A percentile compares a stretch with the other conserved stretches of the same genome.
Conservation (phyloP, 2,888 invertebrate species). For the Andrena flavipes region DNA sequence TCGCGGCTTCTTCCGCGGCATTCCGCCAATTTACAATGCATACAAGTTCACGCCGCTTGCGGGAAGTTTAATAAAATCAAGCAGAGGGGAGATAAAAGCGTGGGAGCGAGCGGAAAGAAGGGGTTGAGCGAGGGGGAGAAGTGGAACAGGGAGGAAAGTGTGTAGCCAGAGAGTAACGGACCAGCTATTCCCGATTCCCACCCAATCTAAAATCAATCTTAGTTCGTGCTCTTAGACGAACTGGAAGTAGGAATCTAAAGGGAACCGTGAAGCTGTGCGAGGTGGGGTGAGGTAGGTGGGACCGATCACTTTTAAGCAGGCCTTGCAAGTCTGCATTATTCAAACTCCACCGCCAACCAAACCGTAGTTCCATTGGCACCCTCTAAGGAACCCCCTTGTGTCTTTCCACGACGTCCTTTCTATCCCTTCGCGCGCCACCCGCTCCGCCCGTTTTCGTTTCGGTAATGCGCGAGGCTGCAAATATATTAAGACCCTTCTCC, state of each 20-base stretch:
- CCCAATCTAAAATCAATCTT: conserved; percentile 84
- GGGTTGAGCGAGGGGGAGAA: conserved; percentile 8
- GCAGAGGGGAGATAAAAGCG: conserved; percentile 52
- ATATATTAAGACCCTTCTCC: neutral
- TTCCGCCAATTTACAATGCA: conserved; percentile 48
- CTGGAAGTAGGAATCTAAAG: conserved; percentile 70
- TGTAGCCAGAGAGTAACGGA: conserved; percentile 64
- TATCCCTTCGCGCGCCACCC: conserved; percentile 20
- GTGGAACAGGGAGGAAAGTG: conserved; percentile 25
- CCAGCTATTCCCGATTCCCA: conserved; percentile 81
- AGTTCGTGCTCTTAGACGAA: conserved; percentile 80
- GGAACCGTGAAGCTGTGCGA: conserved; percentile 57
- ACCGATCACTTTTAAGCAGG: conserved; percentile 84
- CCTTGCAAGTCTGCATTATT: conserved; percentile 82
- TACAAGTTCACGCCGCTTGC: conserved; percentile 29
- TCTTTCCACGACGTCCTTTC: conserved; percentile 60
- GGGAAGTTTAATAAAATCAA: conserved; percentile 55
- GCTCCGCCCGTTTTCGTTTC: conserved; percentile 56
- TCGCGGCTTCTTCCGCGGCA: conserved; percentile 33
- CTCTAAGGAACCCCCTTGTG: conserved; percentile 68
- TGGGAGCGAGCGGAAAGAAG: conserved; percentile 21
- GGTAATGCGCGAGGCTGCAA: conserved; percentile 25
- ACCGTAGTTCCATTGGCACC: conserved; percentile 57
- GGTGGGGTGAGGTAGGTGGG: conserved; percentile 54
- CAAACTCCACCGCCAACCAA: conserved; percentile 76